phyloP scores from a whole-genome alignment of 2,888 invertebrate genomes.

The Sphinx pinastri region DNA sequence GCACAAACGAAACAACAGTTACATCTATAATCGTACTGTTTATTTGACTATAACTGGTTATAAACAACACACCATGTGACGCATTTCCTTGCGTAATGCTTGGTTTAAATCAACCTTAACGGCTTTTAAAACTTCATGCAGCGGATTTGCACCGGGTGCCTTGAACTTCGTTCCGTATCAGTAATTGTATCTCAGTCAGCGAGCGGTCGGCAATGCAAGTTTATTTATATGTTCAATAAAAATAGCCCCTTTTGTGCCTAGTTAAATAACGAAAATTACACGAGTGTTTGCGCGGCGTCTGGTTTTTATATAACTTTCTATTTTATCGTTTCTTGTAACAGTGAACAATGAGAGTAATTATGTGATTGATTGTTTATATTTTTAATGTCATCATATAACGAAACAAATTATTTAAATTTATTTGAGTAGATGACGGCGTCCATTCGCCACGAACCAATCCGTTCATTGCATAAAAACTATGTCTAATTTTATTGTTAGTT shows the following conservation, averaged over 20 bases:
- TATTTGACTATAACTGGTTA: constrained; percentile 9
- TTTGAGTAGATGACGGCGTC: neutral
- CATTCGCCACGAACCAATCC: constrained; percentile 1
- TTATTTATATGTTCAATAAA: constrained; percentile 28
- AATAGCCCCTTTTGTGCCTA: neutral
- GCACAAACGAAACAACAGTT: neutral
- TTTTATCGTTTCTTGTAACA: constrained; percentile 39
- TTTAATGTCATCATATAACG: neutral
- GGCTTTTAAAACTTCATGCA: neutral
- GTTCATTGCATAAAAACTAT: constrained; percentile 8
- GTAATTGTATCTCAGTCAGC: constrained; percentile 27
- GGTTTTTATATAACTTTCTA: constrained; percentile 41
- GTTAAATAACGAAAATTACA: constrained; percentile 26
- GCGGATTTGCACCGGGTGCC: constrained; percentile 30
- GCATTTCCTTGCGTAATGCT: constrained; percentile 13
- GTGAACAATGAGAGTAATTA: constrained; percentile 33
- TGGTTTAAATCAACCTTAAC: constrained; percentile 7
- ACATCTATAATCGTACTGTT: neutral
- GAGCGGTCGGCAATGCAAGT: constrained; percentile 22
- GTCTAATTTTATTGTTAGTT: constrained; percentile 4
- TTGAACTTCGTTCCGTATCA: constrained; percentile 43
- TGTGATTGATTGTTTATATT: constrained; percentile 33
- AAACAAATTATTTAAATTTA: neutral
- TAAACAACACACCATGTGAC: neutral
- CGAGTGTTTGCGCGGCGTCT: constrained; percentile 22